Percentiles rank a stretch among this genome's conserved stretches.
Evolutionary conservation across 2,113 vertebrate species (phyloP).

Genomic region (Thryonomys swinderianus): DNA sequence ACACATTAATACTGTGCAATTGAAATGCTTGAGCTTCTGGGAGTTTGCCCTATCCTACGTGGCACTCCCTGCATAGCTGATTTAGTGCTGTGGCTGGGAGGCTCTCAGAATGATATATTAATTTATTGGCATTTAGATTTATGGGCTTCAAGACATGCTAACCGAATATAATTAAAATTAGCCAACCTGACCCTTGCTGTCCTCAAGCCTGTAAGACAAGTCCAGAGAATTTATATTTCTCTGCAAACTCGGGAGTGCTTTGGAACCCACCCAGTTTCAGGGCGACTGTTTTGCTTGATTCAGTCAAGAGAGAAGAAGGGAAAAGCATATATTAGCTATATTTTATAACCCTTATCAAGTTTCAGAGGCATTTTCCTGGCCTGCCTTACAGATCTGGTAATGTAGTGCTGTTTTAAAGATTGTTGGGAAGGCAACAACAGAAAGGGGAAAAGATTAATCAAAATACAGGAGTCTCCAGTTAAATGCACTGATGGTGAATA

Average conservation of each 20-base stretch:
- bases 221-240: constrained; percentile 61
- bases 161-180: constrained; percentile 75
- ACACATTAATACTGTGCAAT: constrained; percentile 56
- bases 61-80: background rate
- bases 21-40: constrained; percentile 49
- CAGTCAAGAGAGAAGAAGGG: background rate
- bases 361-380: constrained; percentile 54
- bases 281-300: constrained; percentile 18
- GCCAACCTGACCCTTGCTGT: constrained; percentile 68
- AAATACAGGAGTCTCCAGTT: background rate
- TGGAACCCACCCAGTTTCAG: constrained; percentile 26
- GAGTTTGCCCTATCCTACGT: background rate
- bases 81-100: constrained; percentile 55
- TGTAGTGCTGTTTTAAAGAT: constrained; percentile 45
- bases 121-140: constrained; percentile 76
- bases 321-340: constrained; percentile 35
- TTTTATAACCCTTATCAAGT: constrained; percentile 46
- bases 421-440: background rate
- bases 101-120: constrained; percentile 44
- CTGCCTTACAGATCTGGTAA: constrained; percentile 20
- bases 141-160: constrained; percentile 69
- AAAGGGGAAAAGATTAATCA: constrained; percentile 25
- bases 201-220: constrained; percentile 47
- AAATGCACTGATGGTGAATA: background rate
- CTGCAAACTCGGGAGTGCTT: constrained; percentile 9